Evolutionary conservation across 2,797 vertebrate genomes (phyloP).

Genomic region (Rhinogobio ventralis): DNA sequence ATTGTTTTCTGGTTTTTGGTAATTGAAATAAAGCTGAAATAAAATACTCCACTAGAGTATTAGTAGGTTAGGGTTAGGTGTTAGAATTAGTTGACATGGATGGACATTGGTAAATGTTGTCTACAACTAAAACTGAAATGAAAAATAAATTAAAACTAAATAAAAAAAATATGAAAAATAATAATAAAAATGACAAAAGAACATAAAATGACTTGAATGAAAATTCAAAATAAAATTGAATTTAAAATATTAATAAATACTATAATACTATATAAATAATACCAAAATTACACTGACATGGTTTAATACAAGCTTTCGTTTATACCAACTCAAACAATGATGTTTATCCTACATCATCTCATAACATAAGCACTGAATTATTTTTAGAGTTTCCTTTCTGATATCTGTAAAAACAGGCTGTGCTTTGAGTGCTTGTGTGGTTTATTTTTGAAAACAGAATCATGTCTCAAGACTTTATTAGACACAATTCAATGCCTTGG

Average conservation of each 20-base stretch:
- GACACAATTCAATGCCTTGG: neutral
- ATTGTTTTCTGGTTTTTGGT: neutral
- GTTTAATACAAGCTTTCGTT: neutral
- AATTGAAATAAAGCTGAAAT: neutral
- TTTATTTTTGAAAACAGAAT: neutral
- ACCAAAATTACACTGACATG: neutral
- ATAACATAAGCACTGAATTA: conserved; percentile 19
- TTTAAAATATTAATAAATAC: neutral
- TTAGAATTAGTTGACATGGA: too few species aligned
- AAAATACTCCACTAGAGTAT: neutral
- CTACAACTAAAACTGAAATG: neutral
- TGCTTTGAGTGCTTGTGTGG: neutral
- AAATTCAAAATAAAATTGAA: neutral
- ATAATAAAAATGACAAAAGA: neutral
- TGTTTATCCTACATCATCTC: neutral
- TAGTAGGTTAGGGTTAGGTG: too few species aligned
- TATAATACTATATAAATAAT: neutral
- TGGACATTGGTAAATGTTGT: too few species aligned
- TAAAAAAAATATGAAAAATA: neutral
- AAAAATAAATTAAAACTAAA: neutral
- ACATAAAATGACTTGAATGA: neutral
- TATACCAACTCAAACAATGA: neutral
- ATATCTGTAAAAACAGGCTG: neutral
- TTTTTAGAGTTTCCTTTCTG: conserved; percentile 6
- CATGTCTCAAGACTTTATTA: conserved; percentile 9